phyloP scores from a whole-genome alignment of 2,113 vertebrate genomes.

The Geococcyx californianus region DNA sequence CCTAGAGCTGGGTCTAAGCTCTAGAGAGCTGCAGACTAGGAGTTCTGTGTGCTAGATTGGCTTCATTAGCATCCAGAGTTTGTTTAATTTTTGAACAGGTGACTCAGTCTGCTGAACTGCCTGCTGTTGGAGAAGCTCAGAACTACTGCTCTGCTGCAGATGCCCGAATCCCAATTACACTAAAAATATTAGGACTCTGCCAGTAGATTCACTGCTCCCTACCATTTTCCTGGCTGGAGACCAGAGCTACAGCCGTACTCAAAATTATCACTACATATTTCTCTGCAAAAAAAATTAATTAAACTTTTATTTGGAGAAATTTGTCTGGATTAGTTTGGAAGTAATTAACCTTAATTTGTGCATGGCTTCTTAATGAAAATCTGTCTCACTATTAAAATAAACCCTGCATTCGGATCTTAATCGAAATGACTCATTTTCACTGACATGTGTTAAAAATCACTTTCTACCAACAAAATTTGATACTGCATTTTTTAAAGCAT shows the following conservation, averaged over 20 bases:
- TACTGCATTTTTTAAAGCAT: not conserved
- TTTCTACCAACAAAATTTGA: not conserved
- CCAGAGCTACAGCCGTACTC: not conserved
- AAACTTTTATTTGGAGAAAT: not conserved
- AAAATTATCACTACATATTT: not conserved
- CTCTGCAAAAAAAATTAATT: not conserved
- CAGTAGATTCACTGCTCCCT: not conserved
- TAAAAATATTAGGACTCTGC: not conserved
- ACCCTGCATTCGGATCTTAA: not conserved
- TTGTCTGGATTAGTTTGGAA: not conserved
- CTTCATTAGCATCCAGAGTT: not conserved
- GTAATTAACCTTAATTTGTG: not conserved
- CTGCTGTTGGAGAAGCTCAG: not conserved
- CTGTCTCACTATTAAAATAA: not conserved
- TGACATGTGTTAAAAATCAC: not conserved
- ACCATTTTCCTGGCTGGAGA: not conserved
- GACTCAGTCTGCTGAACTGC: not conserved
- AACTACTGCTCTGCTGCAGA: not conserved
- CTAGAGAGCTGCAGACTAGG: not conserved
- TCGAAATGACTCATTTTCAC: not conserved
- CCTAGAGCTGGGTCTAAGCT: not conserved
- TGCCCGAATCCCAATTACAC: not conserved
- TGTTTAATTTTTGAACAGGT: not conserved
- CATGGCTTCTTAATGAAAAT: not conserved
- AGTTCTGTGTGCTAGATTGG: not conserved